phyloP scores from a whole-genome alignment of 2,888 invertebrate genomes.

The Campoplex nolae region DNA sequence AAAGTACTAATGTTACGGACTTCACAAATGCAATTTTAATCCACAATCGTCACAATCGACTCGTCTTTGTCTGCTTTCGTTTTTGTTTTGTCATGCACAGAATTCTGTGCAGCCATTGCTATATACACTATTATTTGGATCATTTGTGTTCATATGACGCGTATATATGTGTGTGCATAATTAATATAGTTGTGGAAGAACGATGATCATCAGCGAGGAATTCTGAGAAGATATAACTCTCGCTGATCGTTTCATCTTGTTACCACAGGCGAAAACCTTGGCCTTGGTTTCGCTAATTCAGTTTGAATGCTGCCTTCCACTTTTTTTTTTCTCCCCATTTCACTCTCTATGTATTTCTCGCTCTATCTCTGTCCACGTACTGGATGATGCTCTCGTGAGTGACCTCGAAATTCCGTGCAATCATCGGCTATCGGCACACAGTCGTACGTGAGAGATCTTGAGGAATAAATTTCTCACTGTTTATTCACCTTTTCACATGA shows the following conservation, averaged over 20 bases:
- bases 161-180: constrained; percentile 21
- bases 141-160: background rate
- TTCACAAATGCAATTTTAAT: constrained; percentile 56
- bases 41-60: constrained; percentile 58
- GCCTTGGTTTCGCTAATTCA: constrained; percentile 66
- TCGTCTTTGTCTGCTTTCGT: constrained; percentile 76
- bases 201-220: constrained; percentile 28
- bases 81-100: constrained; percentile 71
- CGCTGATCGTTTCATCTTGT: constrained; percentile 45
- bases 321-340: constrained; percentile 5
- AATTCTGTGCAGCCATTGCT: background rate
- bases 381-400: constrained; percentile 72
- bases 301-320: constrained; percentile 38
- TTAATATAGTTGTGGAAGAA: constrained; percentile 5
- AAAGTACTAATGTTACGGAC: constrained; percentile 44
- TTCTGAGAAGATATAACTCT: constrained; percentile 12
- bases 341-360: constrained; percentile 24
- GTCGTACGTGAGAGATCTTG: constrained; percentile 84
- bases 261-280: constrained; percentile 58
- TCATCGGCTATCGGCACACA: constrained; percentile 69
- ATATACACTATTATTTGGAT: background rate
- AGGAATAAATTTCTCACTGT: constrained; percentile 6
- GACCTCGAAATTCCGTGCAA: constrained; percentile 80
- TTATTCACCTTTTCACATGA: background rate
- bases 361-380: constrained; percentile 58